These are phyloP conservation scores for Rosalia funebris DNA, from an alignment of 2,888 invertebrate species.

Conservation along the genomic window DNA sequence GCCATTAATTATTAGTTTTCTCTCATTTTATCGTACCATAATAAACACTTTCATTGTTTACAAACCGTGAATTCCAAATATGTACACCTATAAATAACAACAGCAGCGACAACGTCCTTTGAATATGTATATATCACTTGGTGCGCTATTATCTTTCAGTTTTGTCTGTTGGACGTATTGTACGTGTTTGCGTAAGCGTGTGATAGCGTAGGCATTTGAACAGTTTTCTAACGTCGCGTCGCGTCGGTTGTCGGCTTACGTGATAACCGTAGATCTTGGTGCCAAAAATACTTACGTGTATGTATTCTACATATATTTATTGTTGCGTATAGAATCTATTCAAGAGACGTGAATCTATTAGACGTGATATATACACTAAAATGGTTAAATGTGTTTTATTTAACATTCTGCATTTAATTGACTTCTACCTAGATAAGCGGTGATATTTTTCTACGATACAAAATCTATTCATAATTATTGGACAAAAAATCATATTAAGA, in stretches of 20 bases:
- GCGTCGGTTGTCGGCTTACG: too few relatives aligned
- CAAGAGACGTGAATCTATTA: too few relatives aligned
- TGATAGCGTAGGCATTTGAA: too few relatives aligned
- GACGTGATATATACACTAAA: not conserved
- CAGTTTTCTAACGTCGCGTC: too few relatives aligned
- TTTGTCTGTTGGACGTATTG: not conserved
- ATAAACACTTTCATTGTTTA: slow-evolving; percentile 32
- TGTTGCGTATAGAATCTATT: too few relatives aligned
- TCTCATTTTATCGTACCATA: slow-evolving; percentile 16
- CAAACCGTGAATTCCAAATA: slow-evolving; percentile 19
- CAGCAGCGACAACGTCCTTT: not conserved
- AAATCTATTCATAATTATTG: too few relatives aligned
- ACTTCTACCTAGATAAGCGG: too few relatives aligned
- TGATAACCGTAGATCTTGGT: too few relatives aligned
- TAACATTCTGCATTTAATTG: not conserved
- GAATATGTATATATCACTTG: not conserved
- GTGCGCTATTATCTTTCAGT: not conserved
- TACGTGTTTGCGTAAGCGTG: not conserved
- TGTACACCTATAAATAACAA: not conserved
- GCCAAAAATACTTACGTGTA: too few relatives aligned
- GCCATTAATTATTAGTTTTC: slow-evolving; percentile 13
- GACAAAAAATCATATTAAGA: too few relatives aligned
- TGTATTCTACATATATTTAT: too few relatives aligned
- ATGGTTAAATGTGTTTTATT: not conserved
- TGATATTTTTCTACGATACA: too few relatives aligned